phyloP scores from a whole-genome alignment of 2,797 vertebrate genomes.

The Silurus lanzhouensis region DNA sequence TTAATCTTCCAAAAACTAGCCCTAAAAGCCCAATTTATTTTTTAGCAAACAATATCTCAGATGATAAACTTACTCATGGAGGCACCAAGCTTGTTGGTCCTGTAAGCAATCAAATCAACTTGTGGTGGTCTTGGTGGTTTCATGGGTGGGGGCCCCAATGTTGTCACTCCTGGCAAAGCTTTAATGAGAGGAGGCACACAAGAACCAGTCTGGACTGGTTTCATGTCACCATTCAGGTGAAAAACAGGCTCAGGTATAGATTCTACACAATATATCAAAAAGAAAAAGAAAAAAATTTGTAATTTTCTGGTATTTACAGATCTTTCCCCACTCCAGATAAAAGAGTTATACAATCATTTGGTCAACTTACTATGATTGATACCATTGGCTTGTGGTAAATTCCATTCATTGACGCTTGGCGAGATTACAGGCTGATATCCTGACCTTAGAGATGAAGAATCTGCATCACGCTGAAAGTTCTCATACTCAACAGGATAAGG shows the following conservation, averaged over 20 bases:
- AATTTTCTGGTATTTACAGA: neutral
- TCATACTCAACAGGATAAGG: slow-evolving; percentile 41
- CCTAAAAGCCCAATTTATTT: neutral
- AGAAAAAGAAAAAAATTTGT: neutral
- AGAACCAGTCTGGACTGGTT: neutral
- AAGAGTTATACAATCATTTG: neutral
- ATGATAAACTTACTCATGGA: slow-evolving; percentile 30
- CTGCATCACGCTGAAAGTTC: slow-evolving; percentile 25
- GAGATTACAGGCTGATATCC: slow-evolving; percentile 56
- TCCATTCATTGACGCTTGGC: slow-evolving; percentile 65
- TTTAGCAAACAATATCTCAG: neutral
- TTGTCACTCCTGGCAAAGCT: slow-evolving; percentile 60
- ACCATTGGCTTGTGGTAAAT: slow-evolving; percentile 59
- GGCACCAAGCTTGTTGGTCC: neutral
- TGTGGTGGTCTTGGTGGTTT: slow-evolving; percentile 72
- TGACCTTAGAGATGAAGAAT: slow-evolving; percentile 17
- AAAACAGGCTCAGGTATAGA: slow-evolving; percentile 11
- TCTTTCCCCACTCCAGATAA: neutral
- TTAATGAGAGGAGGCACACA: slow-evolving; percentile 50
- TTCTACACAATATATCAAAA: neutral
- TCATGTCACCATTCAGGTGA: slow-evolving; percentile 22
- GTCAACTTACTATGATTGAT: slow-evolving; percentile 62
- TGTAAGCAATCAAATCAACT: slow-evolving; percentile 64
- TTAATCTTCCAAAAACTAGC: neutral
- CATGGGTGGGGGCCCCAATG: slow-evolving; percentile 55